A percentile compares a stretch with the other conserved stretches of the same genome.
phyloP scores from a whole-genome alignment of 2,113 vertebrate genomes.

The Sapajus apella region DNA sequence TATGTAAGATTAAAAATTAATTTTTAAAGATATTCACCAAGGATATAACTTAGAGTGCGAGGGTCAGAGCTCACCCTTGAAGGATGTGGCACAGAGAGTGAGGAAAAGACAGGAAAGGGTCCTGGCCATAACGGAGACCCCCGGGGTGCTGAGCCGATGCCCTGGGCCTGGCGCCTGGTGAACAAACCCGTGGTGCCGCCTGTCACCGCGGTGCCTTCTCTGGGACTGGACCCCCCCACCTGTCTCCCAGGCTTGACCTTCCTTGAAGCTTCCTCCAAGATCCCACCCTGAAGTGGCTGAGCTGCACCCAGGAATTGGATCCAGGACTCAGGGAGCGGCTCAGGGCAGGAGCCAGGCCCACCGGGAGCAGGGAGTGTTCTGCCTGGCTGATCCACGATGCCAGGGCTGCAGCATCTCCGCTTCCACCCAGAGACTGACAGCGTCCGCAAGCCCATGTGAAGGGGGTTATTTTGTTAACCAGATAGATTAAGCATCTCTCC shows the following conservation, averaged over 20 bases:
- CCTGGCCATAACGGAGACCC: rapidly evolving
- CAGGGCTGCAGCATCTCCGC: background rate
- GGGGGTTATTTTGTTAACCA: constrained; percentile 77
- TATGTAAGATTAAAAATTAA: constrained; percentile 34
- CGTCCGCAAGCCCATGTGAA: background rate
- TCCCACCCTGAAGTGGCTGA: background rate
- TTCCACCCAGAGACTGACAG: constrained; percentile 12
- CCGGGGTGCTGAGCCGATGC: too few relatives aligned
- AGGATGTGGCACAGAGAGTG: background rate
- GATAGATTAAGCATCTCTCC: constrained; percentile 77
- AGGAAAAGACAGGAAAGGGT: background rate
- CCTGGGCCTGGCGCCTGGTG: background rate
- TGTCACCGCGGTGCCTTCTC: background rate
- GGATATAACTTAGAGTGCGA: background rate
- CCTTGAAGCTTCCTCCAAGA: background rate
- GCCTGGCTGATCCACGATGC: background rate
- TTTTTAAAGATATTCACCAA: constrained; percentile 23
- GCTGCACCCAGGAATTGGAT: background rate
- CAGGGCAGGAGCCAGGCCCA: background rate
- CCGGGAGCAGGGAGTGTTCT: background rate
- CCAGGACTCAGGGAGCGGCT: background rate
- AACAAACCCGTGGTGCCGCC: background rate
- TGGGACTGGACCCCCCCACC: background rate
- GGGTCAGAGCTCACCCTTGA: background rate
- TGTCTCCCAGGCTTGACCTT: background rate